A percentile compares a stretch with the other conserved stretches of the same genome.
Conservation (phyloP, 2,113 vertebrate species). For the Sclerurus mexicanus region DNA sequence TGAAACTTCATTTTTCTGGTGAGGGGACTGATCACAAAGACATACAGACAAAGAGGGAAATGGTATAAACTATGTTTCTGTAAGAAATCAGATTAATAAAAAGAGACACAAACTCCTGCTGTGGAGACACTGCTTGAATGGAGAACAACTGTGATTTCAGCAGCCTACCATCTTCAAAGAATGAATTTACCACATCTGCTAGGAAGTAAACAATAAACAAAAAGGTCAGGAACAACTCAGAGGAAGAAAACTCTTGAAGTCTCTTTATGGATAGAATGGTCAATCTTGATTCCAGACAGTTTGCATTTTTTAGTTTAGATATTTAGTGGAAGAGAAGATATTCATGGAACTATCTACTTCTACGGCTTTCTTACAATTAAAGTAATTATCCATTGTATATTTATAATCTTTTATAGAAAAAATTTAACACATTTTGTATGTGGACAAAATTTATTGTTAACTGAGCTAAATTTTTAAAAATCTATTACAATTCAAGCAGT, state of each 20-base stretch:
- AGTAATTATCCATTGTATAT: neutral
- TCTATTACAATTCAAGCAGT: neutral
- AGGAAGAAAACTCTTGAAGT: neutral
- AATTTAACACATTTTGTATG: neutral
- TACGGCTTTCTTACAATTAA: neutral
- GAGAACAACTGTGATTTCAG: neutral
- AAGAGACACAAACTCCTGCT: neutral
- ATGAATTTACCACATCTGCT: neutral
- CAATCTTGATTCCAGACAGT: neutral
- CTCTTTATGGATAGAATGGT: neutral
- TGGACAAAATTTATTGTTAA: neutral
- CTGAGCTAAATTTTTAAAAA: neutral
- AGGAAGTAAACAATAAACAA: neutral
- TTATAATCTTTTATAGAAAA: neutral
- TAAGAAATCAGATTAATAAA: neutral
- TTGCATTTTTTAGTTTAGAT: neutral
- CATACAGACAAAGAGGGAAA: fast-evolving
- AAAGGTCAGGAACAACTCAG: neutral
- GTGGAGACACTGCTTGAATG: neutral
- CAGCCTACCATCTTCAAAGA: neutral
- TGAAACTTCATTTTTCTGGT: neutral
- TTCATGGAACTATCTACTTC: neutral
- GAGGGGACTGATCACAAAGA: neutral
- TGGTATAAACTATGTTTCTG: neutral
- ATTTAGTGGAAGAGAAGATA: neutral